A percentile compares a stretch with the other conserved stretches of the same genome.
phyloP scores from a whole-genome alignment of 2,888 invertebrate genomes.

The Cheilosia scutellata region DNA sequence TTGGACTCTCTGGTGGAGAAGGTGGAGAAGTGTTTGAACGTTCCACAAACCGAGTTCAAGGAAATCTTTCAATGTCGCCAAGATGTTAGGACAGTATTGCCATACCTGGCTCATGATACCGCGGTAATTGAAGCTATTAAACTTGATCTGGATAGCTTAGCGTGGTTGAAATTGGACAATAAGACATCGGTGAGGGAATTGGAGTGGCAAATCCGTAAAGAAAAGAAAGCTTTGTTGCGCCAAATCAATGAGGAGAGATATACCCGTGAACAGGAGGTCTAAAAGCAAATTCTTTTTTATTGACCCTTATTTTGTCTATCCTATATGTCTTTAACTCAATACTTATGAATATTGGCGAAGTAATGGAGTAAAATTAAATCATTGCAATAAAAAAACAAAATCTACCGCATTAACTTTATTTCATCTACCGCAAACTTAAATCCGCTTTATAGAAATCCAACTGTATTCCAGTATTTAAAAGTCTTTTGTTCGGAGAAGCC shows the following conservation, averaged over 20 bases:
- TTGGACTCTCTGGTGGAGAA: neutral
- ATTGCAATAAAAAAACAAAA: neutral
- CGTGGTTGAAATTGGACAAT: neutral
- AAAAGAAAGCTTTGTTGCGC: neutral
- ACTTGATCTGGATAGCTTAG: neutral
- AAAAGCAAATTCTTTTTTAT: neutral
- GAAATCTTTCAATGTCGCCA: slow-evolving; percentile 20
- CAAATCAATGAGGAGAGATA: neutral
- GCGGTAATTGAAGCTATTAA: neutral
- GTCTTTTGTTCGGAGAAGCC: slow-evolving; percentile 4
- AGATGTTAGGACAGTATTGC: neutral
- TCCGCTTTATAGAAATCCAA: neutral
- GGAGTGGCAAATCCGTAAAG: neutral
- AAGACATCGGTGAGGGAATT: neutral
- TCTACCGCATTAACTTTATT: neutral
- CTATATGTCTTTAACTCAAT: neutral
- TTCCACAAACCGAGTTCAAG: slow-evolving; percentile 4
- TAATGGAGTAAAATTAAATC: neutral
- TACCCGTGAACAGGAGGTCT: neutral
- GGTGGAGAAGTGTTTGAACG: slow-evolving; percentile 13
- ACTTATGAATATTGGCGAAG: too few species aligned
- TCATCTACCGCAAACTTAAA: neutral
- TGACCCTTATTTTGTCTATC: neutral
- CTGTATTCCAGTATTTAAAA: neutral
- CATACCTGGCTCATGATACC: slow-evolving; percentile 6